phyloP scores from a whole-genome alignment of 1,140 invertebrate genomes.

The Frieseomelitta varia region DNA sequence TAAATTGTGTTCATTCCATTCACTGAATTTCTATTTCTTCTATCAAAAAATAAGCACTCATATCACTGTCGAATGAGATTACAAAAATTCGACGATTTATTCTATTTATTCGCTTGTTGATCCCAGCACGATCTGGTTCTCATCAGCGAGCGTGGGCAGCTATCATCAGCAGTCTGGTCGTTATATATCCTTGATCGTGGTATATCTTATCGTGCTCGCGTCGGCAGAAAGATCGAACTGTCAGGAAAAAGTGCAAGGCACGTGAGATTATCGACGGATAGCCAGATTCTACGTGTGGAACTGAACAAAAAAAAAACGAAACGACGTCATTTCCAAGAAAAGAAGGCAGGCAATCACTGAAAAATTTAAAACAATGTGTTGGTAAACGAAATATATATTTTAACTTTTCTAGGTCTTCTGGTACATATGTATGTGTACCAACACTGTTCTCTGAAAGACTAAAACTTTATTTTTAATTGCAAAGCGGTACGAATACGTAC shows the following conservation, averaged over 20 bases:
- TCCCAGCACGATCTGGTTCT: conserved; percentile 1
- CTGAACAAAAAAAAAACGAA: not conserved
- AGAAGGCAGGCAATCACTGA: not conserved
- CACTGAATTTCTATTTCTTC: not conserved
- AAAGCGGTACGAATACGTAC: too few species aligned
- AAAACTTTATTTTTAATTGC: too few species aligned
- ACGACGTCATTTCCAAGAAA: not conserved
- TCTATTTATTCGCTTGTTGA: not conserved
- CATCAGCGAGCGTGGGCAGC: not conserved
- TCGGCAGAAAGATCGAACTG: not conserved
- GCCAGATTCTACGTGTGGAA: not conserved
- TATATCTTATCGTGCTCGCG: conserved; percentile 2
- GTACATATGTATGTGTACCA: too few species aligned
- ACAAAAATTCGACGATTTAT: not conserved
- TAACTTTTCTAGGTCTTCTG: too few species aligned
- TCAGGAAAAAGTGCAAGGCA: not conserved
- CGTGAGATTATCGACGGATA: not conserved
- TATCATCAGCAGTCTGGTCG: not conserved
- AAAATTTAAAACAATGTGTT: not conserved
- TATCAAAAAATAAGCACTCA: not conserved
- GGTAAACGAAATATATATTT: not conserved
- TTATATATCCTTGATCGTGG: not conserved
- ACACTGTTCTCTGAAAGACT: too few species aligned
- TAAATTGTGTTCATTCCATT: too few species aligned
- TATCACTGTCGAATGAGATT: not conserved